These are phyloP conservation scores for Taenioides sp. DNA, from an alignment of 2,797 vertebrate genomes.

Conservation along the genomic window DNA sequence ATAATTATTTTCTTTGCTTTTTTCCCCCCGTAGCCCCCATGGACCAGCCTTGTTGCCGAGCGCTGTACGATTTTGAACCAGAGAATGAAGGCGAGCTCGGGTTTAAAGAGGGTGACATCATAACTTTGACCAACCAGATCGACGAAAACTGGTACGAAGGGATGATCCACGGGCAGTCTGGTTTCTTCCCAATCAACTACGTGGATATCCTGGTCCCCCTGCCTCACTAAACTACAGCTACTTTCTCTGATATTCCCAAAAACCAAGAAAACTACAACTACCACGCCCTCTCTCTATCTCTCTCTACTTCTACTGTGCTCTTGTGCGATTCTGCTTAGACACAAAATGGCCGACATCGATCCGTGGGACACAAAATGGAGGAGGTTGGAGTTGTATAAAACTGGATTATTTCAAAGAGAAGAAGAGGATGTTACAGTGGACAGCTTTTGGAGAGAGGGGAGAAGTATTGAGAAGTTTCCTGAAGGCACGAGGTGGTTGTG, in stretches of 20 bases:
- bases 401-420: conserved; percentile 27
- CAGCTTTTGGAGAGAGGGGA: conserved; percentile 23
- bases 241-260: conserved; percentile 33
- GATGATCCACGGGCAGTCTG: conserved; percentile 91
- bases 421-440: conserved; percentile 13
- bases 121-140: conserved; percentile 94
- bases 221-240: conserved; percentile 83
- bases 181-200: conserved; percentile 97
- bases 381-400: conserved; percentile 24
- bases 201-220: conserved; percentile 95
- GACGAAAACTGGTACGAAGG: conserved; percentile 99
- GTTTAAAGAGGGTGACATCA: conserved; percentile 94
- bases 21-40: conserved; percentile 68
- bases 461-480: conserved; percentile 29
- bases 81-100: conserved; percentile 96
- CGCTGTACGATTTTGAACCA: conserved; percentile 94
- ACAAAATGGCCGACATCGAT: conserved; percentile 29
- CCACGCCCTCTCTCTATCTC: conserved; percentile 46
- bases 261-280: conserved; percentile 46
- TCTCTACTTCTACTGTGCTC: conserved; percentile 68
- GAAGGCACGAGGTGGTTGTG: conserved; percentile 46
- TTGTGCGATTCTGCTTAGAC: conserved; percentile 65
- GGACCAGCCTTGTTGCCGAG: conserved; percentile 93
- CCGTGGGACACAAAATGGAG: conserved; percentile 23
- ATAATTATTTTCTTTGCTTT: neutral